Conservation (phyloP, 2,797 vertebrate species). For the Pyrocephalus nanus region DNA sequence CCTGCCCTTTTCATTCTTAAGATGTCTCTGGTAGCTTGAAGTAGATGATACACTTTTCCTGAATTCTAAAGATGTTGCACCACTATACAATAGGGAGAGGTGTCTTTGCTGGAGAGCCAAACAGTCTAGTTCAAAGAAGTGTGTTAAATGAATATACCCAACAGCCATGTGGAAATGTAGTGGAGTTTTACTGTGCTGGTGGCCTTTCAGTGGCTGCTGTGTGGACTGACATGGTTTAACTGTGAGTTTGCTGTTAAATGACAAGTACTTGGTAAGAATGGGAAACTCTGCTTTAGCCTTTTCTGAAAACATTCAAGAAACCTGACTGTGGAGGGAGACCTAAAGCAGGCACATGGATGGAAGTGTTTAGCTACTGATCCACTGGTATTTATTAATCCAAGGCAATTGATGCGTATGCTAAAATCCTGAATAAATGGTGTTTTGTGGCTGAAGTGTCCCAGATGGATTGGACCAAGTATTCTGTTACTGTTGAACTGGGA, state of each 20-base stretch:
- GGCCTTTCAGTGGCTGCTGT: background rate
- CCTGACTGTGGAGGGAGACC: rapidly evolving
- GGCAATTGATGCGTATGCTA: background rate
- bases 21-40: background rate
- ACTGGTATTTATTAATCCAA: background rate
- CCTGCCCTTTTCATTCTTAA: background rate
- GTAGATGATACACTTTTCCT: background rate
- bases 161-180: rapidly evolving
- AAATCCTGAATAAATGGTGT: background rate
- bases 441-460: background rate
- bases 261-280: background rate
- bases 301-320: background rate
- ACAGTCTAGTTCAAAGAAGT: background rate
- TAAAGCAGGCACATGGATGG: background rate
- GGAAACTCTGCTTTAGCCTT: background rate
- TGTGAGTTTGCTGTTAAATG: background rate
- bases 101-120: background rate
- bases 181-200: background rate
- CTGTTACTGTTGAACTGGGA: background rate
- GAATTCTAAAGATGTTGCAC: background rate
- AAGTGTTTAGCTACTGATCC: background rate
- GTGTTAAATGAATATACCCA: background rate
- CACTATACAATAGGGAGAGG: background rate
- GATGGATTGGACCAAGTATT: background rate
- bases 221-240: background rate